These are phyloP conservation scores for Tachypleus tridentatus DNA, from an alignment of 1,140 invertebrate species.

Conservation along the genomic window DNA sequence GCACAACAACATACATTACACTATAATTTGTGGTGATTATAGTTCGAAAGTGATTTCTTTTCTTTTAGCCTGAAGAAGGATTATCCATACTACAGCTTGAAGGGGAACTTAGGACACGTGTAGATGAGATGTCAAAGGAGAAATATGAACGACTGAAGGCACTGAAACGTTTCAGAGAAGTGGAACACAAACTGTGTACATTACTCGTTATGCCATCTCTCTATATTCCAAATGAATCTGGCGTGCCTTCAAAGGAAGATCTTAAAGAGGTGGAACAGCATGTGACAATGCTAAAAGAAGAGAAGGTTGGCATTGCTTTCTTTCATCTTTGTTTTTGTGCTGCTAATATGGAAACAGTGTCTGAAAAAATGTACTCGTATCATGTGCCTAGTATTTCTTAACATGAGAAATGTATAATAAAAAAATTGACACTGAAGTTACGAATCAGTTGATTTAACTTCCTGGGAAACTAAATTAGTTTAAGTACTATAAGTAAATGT, in stretches of 20 bases:
- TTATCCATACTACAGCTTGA: not conserved
- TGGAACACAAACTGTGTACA: slow-evolving; percentile 7
- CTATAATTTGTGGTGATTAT: too few species aligned
- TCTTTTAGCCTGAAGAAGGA: too few species aligned
- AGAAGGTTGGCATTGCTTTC: not conserved
- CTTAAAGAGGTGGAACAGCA: slow-evolving; percentile 11
- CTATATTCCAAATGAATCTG: slow-evolving; percentile 3
- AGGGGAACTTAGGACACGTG: slow-evolving; percentile 6
- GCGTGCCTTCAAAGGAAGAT: slow-evolving; percentile 10
- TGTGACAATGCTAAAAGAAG: slow-evolving; percentile 8
- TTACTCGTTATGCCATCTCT: slow-evolving; percentile 3
- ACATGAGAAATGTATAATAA: too few species aligned
- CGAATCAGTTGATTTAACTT: too few species aligned
- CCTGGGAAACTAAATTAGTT: too few species aligned
- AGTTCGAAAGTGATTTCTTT: too few species aligned
- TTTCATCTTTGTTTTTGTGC: slow-evolving; percentile 3
- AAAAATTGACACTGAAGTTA: too few species aligned
- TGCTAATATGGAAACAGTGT: slow-evolving; percentile 4
- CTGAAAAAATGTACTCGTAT: too few species aligned
- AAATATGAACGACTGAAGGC: slow-evolving; percentile 7
- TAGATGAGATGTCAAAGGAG: slow-evolving; percentile 9
- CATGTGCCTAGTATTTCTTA: too few species aligned
- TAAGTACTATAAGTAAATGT: too few species aligned
- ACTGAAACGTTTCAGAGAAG: slow-evolving; percentile 3
- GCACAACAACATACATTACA: too few species aligned